Evolutionary conservation across 1,140 invertebrate species (phyloP).

Genomic region (Euwallacea similis): DNA sequence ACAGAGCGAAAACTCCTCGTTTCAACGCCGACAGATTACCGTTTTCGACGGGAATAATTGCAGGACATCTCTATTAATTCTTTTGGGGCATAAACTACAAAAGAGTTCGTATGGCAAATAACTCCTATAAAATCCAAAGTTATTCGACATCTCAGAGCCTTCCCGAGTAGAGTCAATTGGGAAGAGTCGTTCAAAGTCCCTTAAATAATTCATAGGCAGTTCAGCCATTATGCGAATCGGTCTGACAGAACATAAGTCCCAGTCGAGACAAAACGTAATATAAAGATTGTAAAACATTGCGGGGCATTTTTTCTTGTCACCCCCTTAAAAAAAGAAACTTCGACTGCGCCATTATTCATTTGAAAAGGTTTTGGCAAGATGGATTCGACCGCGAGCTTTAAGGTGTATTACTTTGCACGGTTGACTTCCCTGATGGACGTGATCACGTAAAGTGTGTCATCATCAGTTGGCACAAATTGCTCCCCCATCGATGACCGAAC

Average conservation of each 20-base stretch:
- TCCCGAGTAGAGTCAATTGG: no score
- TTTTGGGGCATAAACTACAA: no score
- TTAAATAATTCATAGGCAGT: background rate
- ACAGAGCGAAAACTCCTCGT: no score
- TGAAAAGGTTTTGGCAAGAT: conserved; percentile 23
- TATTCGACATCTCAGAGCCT: no score
- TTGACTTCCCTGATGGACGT: background rate
- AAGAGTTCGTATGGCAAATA: no score
- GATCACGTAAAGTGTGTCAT: background rate
- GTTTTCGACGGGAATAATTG: no score
- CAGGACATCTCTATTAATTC: no score
- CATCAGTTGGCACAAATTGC: background rate
- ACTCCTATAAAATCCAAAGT: no score
- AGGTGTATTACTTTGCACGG: no score
- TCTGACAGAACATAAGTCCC: conserved; percentile 47
- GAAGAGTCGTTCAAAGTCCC: background rate
- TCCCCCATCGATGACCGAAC: background rate
- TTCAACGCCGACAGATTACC: no score
- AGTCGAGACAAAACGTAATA: conserved; percentile 45
- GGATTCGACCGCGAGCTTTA: background rate
- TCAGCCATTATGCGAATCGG: conserved; percentile 20
- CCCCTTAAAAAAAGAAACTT: conserved; percentile 9
- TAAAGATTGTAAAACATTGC: conserved; percentile 49
- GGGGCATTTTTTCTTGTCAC: conserved; percentile 45
- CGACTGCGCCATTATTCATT: conserved; percentile 14